Evolutionary conservation across 1,140 invertebrate genomes (phyloP).

Genomic region (Dinothrombium tinctorium): DNA sequence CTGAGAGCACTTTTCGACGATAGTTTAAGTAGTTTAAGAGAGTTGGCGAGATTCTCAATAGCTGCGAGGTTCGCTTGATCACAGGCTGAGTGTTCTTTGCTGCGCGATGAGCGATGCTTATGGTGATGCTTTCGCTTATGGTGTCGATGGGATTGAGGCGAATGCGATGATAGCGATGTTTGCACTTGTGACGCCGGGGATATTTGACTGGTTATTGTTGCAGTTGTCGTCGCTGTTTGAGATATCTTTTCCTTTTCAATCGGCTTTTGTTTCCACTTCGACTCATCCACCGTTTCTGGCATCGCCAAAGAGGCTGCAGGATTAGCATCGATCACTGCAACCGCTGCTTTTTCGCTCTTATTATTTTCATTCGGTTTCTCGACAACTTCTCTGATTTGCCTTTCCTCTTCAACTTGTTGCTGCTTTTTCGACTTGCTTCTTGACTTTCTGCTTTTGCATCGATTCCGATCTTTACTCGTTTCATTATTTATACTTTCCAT

Average conservation of each 20-base stretch:
- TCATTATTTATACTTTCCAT: too few relatives aligned
- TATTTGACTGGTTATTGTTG: neutral
- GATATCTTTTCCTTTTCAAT: too few relatives aligned
- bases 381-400: neutral
- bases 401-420: neutral
- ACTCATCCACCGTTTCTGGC: too few relatives aligned
- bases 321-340: too few relatives aligned
- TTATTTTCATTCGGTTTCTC: too few relatives aligned
- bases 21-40: neutral
- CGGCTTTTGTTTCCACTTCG: too few relatives aligned
- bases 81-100: conserved; percentile 30
- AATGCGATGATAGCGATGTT: too few relatives aligned
- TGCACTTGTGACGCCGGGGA: too few relatives aligned
- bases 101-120: neutral
- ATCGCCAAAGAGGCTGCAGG: too few relatives aligned
- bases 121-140: neutral
- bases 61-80: conserved; percentile 7
- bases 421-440: neutral
- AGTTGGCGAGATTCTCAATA: conserved; percentile 1
- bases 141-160: neutral
- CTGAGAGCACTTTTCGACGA: conserved; percentile 7
- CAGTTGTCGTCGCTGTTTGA: neutral
- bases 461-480: too few relatives aligned
- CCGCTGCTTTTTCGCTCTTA: neutral
- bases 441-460: neutral